Evolutionary conservation across 2,797 vertebrate genomes (phyloP).

Genomic region (Pogoniulus pusillus): DNA sequence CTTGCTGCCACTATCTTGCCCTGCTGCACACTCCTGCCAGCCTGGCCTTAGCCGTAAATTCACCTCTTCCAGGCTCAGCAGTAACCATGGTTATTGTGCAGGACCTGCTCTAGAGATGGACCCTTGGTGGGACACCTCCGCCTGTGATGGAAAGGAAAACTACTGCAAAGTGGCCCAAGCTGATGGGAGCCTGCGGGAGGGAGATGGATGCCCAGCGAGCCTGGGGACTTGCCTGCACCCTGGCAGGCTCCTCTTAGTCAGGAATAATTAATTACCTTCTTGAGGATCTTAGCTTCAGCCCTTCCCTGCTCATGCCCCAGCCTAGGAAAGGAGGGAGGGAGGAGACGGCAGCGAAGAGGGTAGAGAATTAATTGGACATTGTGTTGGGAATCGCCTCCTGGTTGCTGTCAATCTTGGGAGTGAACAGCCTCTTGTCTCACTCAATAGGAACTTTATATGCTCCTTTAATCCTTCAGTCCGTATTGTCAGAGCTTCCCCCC

Average conservation of each 20-base stretch:
- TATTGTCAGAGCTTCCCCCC: conserved; percentile 68
- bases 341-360: conserved; percentile 61
- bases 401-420: conserved; percentile 71
- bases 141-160: not conserved
- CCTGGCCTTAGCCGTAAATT: not conserved
- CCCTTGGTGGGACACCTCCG: not conserved
- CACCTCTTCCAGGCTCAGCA: not conserved
- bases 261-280: conserved; percentile 71
- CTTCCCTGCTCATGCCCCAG: conserved; percentile 66
- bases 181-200: not conserved
- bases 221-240: not conserved
- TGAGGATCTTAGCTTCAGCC: conserved; percentile 60
- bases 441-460: conserved; percentile 74
- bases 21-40: not conserved
- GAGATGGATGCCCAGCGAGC: not conserved
- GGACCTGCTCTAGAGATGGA: not conserved
- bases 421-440: conserved; percentile 76
- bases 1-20: not conserved
- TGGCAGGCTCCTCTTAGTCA: conserved; percentile 25
- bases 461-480: conserved; percentile 70
- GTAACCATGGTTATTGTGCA: not conserved
- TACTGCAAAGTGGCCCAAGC: not conserved
- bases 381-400: conserved; percentile 72
- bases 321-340: conserved; percentile 54
- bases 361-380: conserved; percentile 75